A percentile compares a stretch with the other conserved stretches of the same genome.
These are phyloP conservation scores for Hetaerina americana DNA, from an alignment of 1,140 invertebrate species.

Conservation along the genomic window DNA sequence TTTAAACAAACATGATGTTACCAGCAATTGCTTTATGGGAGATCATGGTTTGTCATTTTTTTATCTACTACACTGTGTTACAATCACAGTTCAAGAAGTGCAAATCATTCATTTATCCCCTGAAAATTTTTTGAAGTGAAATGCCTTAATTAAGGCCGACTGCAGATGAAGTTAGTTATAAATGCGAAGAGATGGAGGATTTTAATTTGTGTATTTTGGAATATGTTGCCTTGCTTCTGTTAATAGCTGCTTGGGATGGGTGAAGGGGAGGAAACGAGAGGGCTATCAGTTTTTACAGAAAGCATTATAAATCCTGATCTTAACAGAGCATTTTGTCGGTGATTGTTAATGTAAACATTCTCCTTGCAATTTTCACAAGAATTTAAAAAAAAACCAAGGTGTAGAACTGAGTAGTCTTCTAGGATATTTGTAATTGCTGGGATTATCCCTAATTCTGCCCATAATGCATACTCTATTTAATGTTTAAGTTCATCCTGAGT, in stretches of 20 bases:
- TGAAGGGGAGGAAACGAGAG: not conserved
- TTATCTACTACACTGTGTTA: too few species aligned
- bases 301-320: not conserved
- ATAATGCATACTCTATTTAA: not conserved
- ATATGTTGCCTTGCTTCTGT: not conserved
- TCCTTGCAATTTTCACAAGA: not conserved
- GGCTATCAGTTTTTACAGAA: not conserved
- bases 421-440: not conserved
- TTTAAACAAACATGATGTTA: not conserved
- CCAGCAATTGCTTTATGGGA: not conserved
- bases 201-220: not conserved
- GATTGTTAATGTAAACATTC: not conserved
- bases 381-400: not conserved
- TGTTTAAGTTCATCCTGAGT: not conserved
- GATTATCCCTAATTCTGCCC: not conserved
- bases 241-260: not conserved
- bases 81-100: too few species aligned
- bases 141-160: too few species aligned
- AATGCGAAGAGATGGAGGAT: not conserved
- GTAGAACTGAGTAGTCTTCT: not conserved
- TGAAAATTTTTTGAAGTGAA: too few species aligned
- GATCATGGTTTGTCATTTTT: not conserved
- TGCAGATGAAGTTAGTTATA: not conserved
- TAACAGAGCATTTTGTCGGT: not conserved
- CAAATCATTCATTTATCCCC: not conserved